These are phyloP conservation scores for Morpho deidamia DNA, from an alignment of 2,888 invertebrate genomes.

Conservation along the genomic window DNA sequence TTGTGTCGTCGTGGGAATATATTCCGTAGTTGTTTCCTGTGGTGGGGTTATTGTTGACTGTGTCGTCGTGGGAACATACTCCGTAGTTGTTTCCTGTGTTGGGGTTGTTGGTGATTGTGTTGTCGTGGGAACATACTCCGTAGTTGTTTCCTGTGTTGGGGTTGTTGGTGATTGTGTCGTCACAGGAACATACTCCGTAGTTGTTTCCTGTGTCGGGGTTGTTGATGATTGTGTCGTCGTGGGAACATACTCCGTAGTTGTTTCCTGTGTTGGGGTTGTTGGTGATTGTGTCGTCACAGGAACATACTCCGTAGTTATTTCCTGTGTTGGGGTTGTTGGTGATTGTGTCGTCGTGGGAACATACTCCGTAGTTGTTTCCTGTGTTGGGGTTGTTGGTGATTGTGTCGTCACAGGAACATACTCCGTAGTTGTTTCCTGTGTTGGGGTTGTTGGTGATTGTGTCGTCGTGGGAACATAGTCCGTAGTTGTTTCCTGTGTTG, in stretches of 20 bases:
- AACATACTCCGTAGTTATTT: background rate
- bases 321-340: background rate
- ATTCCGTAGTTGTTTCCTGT: background rate
- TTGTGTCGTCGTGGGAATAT: background rate
- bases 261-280: no score
- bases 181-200: no score
- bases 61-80: background rate
- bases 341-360: no score
- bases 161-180: no score
- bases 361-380: background rate
- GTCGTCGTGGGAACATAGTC: background rate
- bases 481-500: no score
- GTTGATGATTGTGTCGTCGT: no score
- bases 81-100: background rate
- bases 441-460: background rate
- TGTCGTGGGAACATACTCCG: background rate
- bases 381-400: background rate
- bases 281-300: background rate
- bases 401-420: no score
- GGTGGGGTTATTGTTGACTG: background rate
- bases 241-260: no score
- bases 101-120: no score
- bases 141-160: background rate
- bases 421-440: background rate
- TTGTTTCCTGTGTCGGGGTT: no score